Conservation (phyloP, 2,888 invertebrate species). For the Watsonalla binaria region DNA sequence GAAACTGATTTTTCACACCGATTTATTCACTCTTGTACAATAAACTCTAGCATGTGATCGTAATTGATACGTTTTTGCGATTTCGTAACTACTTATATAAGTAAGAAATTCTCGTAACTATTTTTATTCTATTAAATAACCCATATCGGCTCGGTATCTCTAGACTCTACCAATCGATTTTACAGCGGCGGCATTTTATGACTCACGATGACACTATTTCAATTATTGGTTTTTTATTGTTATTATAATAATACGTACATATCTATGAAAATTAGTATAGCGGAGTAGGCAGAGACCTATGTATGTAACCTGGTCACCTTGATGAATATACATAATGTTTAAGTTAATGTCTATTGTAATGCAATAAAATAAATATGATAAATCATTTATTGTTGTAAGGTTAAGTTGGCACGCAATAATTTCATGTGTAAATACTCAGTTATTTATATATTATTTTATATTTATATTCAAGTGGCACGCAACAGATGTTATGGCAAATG, state of each 20-base stretch:
- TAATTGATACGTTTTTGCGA: conserved; percentile 9
- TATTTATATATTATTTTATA: neutral
- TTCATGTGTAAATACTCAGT: neutral
- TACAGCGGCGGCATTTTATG: neutral
- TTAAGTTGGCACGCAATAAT: neutral
- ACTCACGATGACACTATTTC: neutral
- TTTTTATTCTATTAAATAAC: neutral
- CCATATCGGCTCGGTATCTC: neutral
- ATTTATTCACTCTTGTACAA: conserved; percentile 20
- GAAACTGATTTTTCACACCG: conserved; percentile 43
- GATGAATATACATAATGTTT: neutral
- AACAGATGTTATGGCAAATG: too few species aligned
- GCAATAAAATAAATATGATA: neutral
- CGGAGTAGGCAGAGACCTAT: neutral
- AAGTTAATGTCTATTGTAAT: neutral
- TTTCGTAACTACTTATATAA: conserved; percentile 1
- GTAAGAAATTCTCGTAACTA: neutral
- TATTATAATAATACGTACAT: neutral
- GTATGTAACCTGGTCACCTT: neutral
- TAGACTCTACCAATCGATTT: neutral
- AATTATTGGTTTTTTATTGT: neutral
- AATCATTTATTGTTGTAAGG: neutral
- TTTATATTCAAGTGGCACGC: too few species aligned
- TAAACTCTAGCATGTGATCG: conserved; percentile 10
- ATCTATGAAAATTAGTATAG: neutral